Evolutionary conservation across 2,113 vertebrate species (phyloP).

Genomic region (Apodemus speciosus): DNA sequence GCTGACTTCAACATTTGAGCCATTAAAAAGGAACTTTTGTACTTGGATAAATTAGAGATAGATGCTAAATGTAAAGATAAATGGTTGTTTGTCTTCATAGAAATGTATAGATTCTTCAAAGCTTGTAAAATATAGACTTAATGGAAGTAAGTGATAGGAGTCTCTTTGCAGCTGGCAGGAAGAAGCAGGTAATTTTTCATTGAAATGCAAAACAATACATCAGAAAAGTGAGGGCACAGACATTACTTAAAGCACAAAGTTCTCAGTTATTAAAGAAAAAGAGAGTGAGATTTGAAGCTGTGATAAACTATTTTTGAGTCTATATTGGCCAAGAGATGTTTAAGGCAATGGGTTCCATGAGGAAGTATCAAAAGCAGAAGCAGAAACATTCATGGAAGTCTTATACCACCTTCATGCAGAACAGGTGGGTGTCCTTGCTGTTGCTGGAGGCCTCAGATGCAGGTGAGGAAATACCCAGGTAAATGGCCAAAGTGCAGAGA

Average conservation of each 20-base stretch:
- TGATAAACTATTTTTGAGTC: background rate
- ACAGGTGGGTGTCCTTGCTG: background rate
- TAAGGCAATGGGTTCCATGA: background rate
- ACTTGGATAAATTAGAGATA: background rate
- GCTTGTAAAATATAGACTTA: conserved; percentile 29
- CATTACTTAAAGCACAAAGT: background rate
- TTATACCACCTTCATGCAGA: too few relatives aligned
- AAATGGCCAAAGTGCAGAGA: background rate
- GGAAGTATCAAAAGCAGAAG: background rate
- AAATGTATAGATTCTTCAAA: background rate
- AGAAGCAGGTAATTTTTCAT: conserved; percentile 1
- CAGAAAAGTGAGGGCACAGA: background rate
- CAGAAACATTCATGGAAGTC: background rate
- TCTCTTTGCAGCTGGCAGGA: background rate
- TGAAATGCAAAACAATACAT: background rate
- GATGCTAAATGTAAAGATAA: conserved; percentile 39
- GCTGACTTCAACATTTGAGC: background rate
- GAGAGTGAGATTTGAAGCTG: background rate
- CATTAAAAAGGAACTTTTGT: background rate
- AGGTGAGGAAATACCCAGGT: background rate
- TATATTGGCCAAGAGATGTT: background rate
- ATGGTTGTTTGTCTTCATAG: conserved; percentile 11
- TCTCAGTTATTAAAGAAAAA: conserved; percentile 52
- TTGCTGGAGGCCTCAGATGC: background rate
- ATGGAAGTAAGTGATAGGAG: conserved; percentile 26